Percentiles rank a stretch among this genome's conserved stretches.
phyloP scores from a whole-genome alignment of 2,888 invertebrate species.

The Coelopa pilipes region DNA sequence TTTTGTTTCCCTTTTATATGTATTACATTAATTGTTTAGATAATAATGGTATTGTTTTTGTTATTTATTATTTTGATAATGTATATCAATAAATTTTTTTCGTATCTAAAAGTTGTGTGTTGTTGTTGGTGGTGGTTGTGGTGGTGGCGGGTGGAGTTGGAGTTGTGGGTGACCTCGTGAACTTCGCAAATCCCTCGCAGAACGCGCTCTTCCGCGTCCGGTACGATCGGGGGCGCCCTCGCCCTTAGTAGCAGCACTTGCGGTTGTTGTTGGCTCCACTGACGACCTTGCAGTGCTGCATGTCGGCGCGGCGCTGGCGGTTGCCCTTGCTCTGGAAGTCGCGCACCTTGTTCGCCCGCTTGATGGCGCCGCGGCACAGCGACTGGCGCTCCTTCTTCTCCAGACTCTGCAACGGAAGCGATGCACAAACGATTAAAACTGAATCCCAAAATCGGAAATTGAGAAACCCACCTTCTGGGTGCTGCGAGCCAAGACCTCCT shows the following conservation, averaged over 20 bases:
- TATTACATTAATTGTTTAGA: slow-evolving; percentile 40
- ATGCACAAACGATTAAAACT: background rate
- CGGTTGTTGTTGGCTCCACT: slow-evolving; percentile 74
- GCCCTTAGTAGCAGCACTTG: slow-evolving; percentile 68
- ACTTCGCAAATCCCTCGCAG: background rate
- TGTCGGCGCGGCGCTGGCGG: slow-evolving; percentile 70
- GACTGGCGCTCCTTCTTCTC: slow-evolving; percentile 68
- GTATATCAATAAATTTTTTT: slow-evolving; percentile 41
- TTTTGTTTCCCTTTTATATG: slow-evolving; percentile 17
- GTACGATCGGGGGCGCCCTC: too few relatives aligned
- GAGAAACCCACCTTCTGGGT: slow-evolving; percentile 62
- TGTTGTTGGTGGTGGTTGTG: slow-evolving; percentile 34
- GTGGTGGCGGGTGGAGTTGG: slow-evolving; percentile 16
- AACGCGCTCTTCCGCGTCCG: background rate
- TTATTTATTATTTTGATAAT: slow-evolving; percentile 33
- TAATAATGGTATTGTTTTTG: too few relatives aligned
- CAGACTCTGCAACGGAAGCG: slow-evolving; percentile 59
- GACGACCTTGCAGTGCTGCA: slow-evolving; percentile 69
- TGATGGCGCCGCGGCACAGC: slow-evolving; percentile 69
- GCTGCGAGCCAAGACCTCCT: slow-evolving; percentile 59
- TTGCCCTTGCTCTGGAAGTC: slow-evolving; percentile 70
- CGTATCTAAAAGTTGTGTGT: slow-evolving; percentile 45
- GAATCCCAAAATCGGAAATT: background rate
- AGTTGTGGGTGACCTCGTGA: slow-evolving; percentile 24
- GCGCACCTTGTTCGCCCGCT: slow-evolving; percentile 70